A percentile compares a stretch with the other conserved stretches of the same genome.
phyloP scores from a whole-genome alignment of 2,888 invertebrate species.

The Drosophila recens region DNA sequence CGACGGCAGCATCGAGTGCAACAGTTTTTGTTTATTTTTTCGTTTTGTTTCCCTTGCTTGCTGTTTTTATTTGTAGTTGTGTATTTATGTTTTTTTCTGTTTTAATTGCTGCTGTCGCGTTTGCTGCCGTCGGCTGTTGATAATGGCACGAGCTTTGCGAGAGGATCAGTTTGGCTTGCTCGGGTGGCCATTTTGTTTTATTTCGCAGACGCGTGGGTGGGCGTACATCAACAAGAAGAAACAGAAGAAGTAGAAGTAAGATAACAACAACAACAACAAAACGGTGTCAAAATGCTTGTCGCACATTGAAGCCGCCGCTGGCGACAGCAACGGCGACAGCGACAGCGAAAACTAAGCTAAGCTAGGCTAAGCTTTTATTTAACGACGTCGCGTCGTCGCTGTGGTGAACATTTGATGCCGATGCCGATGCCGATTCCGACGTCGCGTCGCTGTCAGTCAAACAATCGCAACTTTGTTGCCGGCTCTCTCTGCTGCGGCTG shows the following conservation, averaged over 20 bases:
- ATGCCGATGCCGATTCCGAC: slow-evolving; percentile 13
- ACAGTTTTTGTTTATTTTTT: slow-evolving; percentile 35
- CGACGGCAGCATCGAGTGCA: slow-evolving; percentile 37
- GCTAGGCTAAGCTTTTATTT: slow-evolving; percentile 63
- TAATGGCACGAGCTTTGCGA: slow-evolving; percentile 14
- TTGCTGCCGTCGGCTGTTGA: slow-evolving; percentile 41
- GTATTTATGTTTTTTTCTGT: not conserved
- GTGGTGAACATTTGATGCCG: slow-evolving; percentile 50
- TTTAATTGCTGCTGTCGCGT: slow-evolving; percentile 6
- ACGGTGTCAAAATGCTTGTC: slow-evolving; percentile 80
- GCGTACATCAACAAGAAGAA: not conserved
- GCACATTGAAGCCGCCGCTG: slow-evolving; percentile 58
- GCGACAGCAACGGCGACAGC: slow-evolving; percentile 43
- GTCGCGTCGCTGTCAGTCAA: slow-evolving; percentile 22
- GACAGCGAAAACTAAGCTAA: slow-evolving; percentile 55
- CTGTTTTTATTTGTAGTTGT: not conserved
- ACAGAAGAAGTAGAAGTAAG: not conserved
- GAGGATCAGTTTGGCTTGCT: slow-evolving; percentile 39
- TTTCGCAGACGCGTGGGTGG: slow-evolving; percentile 33
- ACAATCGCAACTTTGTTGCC: slow-evolving; percentile 54
- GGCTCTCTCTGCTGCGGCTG: slow-evolving; percentile 26
- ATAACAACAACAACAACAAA: slow-evolving; percentile 41
- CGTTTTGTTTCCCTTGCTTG: not conserved
- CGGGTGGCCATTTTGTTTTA: slow-evolving; percentile 49
- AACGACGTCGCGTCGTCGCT: slow-evolving; percentile 20